Evolutionary conservation across 2,797 vertebrate genomes (phyloP).

Genomic region (Brachyrhaphis roseni): DNA sequence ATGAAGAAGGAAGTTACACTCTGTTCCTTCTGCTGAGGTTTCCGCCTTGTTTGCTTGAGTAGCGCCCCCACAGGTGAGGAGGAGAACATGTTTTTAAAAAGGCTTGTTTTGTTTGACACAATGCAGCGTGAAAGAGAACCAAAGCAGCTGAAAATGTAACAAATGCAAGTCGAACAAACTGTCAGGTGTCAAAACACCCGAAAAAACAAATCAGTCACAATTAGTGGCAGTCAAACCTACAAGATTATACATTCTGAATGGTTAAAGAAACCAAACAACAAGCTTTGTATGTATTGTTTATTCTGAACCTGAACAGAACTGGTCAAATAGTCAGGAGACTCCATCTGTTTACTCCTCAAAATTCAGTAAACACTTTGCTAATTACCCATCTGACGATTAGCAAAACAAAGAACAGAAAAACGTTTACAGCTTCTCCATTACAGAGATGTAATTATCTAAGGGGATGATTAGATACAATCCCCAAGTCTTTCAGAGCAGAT

Average conservation of each 20-base stretch:
- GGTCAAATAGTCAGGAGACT: neutral
- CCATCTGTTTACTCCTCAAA: slow-evolving; percentile 6
- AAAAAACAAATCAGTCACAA: neutral
- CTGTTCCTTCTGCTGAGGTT: too few relatives aligned
- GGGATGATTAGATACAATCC: slow-evolving; percentile 57
- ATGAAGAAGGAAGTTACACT: too few relatives aligned
- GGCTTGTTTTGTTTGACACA: too few relatives aligned
- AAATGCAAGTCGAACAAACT: too few relatives aligned
- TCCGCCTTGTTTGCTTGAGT: too few relatives aligned
- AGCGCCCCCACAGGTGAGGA: too few relatives aligned
- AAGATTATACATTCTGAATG: neutral
- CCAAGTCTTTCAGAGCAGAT: slow-evolving; percentile 41
- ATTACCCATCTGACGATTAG: slow-evolving; percentile 15
- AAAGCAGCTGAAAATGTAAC: too few relatives aligned
- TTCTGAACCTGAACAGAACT: neutral
- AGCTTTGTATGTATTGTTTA: neutral
- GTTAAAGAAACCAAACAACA: neutral
- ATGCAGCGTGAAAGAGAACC: too few relatives aligned
- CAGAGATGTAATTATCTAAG: slow-evolving; percentile 32
- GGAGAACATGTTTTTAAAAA: too few relatives aligned
- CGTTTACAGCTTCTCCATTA: slow-evolving; percentile 51
- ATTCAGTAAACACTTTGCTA: slow-evolving; percentile 7
- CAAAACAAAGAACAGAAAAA: slow-evolving; percentile 29
- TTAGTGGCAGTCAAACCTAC: neutral
- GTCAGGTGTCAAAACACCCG: too few relatives aligned